Evolutionary conservation across 2,113 vertebrate species (phyloP).

Genomic region (Myiagra hebetior): DNA sequence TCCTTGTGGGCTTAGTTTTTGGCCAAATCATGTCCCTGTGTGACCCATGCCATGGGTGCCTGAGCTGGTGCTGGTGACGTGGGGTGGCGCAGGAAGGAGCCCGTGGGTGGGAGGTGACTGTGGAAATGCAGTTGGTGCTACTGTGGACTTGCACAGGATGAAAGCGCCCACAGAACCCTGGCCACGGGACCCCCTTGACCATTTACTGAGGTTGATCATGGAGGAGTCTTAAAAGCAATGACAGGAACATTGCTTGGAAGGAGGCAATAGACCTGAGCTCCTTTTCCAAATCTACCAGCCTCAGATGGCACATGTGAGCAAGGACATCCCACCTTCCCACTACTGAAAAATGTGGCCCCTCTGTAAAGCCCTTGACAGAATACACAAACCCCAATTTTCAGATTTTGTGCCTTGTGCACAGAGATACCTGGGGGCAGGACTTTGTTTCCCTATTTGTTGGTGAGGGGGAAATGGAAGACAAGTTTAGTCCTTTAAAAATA

Average conservation of each 20-base stretch:
- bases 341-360: background rate
- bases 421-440: background rate
- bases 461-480: background rate
- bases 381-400: background rate
- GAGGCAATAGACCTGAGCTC: background rate
- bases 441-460: background rate
- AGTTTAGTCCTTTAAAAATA: background rate
- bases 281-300: background rate
- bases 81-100: background rate
- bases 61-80: background rate
- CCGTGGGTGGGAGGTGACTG: rapidly evolving
- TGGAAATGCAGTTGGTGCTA: rapidly evolving
- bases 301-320: background rate
- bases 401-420: background rate
- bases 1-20: background rate
- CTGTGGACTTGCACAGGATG: background rate
- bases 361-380: background rate
- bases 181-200: rapidly evolving
- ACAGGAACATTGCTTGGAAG: background rate
- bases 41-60: background rate
- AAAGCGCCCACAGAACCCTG: rapidly evolving
- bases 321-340: background rate
- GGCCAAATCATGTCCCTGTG: background rate
- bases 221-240: background rate
- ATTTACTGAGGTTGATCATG: background rate